Evolutionary conservation across 2,797 vertebrate genomes (phyloP).

Genomic region (Enteromius trimaculatus): DNA sequence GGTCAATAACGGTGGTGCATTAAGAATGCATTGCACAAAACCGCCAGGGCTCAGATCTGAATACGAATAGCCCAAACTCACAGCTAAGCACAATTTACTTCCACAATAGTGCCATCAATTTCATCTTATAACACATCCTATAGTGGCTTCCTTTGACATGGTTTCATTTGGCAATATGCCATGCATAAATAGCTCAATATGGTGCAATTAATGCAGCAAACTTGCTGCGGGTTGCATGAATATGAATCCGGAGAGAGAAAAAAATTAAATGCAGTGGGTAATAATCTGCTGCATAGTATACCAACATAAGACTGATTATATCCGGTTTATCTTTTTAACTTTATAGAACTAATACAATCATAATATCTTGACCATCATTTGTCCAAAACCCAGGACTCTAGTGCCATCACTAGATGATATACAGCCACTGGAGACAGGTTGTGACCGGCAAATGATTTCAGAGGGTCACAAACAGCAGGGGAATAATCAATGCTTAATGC

Average conservation of each 20-base stretch:
- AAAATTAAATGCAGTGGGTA: not conserved
- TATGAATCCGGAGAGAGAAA: not conserved
- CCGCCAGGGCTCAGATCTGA: not conserved
- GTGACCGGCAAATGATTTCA: not conserved
- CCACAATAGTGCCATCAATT: slow-evolving; percentile 4
- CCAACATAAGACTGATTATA: not conserved
- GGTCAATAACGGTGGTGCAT: slow-evolving; percentile 3
- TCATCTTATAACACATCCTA: not conserved
- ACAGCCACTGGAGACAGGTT: not conserved
- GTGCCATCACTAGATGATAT: not conserved
- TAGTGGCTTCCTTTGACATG: not conserved
- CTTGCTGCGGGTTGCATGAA: slow-evolving; percentile 20
- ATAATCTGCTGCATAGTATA: not conserved
- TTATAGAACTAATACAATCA: not conserved
- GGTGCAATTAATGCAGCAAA: slow-evolving; percentile 8
- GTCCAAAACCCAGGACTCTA: not conserved
- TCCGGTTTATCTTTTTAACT: not conserved
- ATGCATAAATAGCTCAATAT: slow-evolving; percentile 24
- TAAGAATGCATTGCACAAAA: slow-evolving; percentile 22
- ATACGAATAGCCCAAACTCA: not conserved
- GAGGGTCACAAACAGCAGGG: not conserved
- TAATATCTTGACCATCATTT: not conserved
- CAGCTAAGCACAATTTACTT: slow-evolving; percentile 8
- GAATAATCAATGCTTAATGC: not conserved
- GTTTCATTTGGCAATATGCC: slow-evolving; percentile 20